A percentile compares a stretch with the other conserved stretches of the same genome.
Evolutionary conservation across 2,113 vertebrate species (phyloP).

Genomic region (Trichechus manatus): DNA sequence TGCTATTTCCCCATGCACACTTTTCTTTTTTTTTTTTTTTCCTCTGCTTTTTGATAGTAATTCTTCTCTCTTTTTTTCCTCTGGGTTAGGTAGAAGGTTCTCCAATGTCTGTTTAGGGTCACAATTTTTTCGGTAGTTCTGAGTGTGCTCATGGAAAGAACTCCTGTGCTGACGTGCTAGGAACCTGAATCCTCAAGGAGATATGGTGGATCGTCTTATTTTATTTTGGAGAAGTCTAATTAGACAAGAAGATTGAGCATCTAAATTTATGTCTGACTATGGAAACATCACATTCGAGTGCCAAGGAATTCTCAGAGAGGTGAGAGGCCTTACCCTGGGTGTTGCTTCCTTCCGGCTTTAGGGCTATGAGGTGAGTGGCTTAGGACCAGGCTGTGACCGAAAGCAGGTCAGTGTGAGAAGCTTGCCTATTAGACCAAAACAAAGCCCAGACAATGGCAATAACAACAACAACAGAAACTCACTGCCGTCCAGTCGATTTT

Average conservation of each 20-base stretch:
- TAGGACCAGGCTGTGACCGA: background rate
- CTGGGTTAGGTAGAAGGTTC: background rate
- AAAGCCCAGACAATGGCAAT: too few relatives aligned
- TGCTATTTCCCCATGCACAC: background rate
- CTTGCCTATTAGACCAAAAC: background rate
- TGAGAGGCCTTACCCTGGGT: background rate
- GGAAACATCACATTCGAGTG: background rate
- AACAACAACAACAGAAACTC: background rate
- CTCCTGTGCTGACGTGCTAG: background rate
- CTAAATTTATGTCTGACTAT: background rate
- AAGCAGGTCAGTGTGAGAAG: background rate
- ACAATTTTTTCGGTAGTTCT: background rate
- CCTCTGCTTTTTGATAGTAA: background rate
- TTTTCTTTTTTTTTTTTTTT: background rate
- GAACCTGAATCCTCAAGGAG: background rate
- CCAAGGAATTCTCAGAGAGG: constrained; percentile 38
- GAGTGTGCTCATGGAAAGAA: background rate
- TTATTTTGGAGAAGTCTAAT: constrained; percentile 29
- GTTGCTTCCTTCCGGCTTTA: background rate
- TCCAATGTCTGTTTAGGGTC: background rate
- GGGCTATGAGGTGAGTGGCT: background rate
- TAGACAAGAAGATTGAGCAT: background rate
- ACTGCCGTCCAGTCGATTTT: background rate
- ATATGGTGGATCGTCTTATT: background rate
- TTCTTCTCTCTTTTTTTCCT: background rate